These are phyloP conservation scores for Isotomurus palustris DNA, from an alignment of 2,888 invertebrate genomes.

Conservation along the genomic window DNA sequence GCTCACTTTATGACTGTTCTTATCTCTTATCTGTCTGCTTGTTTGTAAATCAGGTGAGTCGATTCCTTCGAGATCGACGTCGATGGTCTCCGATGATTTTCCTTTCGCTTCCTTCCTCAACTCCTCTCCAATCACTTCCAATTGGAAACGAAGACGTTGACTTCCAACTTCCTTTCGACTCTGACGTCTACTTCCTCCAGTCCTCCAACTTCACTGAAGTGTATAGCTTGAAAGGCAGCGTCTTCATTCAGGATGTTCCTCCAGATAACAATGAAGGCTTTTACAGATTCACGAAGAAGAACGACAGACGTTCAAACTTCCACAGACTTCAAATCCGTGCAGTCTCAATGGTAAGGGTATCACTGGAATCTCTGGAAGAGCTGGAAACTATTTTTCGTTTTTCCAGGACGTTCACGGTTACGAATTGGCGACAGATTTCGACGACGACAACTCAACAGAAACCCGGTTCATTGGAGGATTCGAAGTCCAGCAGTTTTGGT, in stretches of 20 bases:
- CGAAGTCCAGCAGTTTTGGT: slow-evolving; percentile 23
- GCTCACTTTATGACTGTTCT: no score
- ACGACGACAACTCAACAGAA: not conserved
- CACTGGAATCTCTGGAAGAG: not conserved
- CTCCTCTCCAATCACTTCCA: not conserved
- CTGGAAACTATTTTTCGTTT: no score
- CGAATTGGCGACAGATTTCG: slow-evolving; percentile 8
- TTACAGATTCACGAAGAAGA: slow-evolving; percentile 1
- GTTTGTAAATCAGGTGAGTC: no score
- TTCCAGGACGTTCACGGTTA: slow-evolving; percentile 9
- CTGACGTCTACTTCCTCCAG: not conserved
- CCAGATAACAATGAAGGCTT: not conserved
- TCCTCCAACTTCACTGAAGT: not conserved
- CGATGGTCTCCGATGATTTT: no score
- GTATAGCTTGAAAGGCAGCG: not conserved
- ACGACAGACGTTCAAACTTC: not conserved
- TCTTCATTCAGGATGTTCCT: not conserved
- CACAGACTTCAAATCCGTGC: not conserved
- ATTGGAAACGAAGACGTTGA: not conserved
- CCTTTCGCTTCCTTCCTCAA: no score
- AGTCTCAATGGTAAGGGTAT: slow-evolving; percentile 6
- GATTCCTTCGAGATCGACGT: no score
- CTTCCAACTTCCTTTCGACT: not conserved
- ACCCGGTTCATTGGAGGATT: slow-evolving; percentile 25
- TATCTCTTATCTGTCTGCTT: no score